Evolutionary conservation across 2,797 vertebrate genomes (phyloP), one percentile per base, ranked within the genome.

Genomic region (Chloroceryle amazona): DNA sequence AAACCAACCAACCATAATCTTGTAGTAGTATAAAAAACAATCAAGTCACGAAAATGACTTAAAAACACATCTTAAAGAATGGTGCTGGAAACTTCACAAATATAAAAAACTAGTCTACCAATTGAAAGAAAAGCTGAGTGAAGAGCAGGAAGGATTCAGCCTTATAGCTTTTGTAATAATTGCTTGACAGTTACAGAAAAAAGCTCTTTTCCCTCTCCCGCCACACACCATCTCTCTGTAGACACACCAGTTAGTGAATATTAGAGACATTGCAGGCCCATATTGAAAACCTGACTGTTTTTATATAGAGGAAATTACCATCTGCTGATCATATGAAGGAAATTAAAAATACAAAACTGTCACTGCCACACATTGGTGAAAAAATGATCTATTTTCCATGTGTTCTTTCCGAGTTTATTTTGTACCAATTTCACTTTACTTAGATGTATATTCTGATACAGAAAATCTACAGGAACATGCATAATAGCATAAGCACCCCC

Each of bases 211-310:
- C 20, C 13, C 8, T 37, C 41, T 66, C 29, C 54, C 29, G 63
- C 8, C 6, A 52, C 5, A 60, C 22, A 42, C 22, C 11, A 18
- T 11, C 13, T 67, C 37, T 39, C 44, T 46, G 15, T 10, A 65
- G 11, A 25, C 33, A 31, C 19, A 72, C 8, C 25, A 29, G 4
- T 55, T 33, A 66, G 12, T 35, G n/a, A 75, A 86, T 11, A 28
- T 4, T 10, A 70, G 10, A 70, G 12, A 13, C 60, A 15, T 1
- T 39, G 42, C 1, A 7, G 18, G 11, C 4, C 28, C 1, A 2
- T 28, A 58, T 1, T 35, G 37, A 75, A 91, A 89, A 51, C 9
- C 46, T 29, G 10, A 46, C 7, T 39, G 39, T 0, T 81, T 81
- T 82, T 62, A 13, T 18, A 73, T 6, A 28, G 80, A 60, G 13